Evolutionary conservation across 2,888 invertebrate genomes (phyloP).

Genomic region (Drosophila pullipes): DNA sequence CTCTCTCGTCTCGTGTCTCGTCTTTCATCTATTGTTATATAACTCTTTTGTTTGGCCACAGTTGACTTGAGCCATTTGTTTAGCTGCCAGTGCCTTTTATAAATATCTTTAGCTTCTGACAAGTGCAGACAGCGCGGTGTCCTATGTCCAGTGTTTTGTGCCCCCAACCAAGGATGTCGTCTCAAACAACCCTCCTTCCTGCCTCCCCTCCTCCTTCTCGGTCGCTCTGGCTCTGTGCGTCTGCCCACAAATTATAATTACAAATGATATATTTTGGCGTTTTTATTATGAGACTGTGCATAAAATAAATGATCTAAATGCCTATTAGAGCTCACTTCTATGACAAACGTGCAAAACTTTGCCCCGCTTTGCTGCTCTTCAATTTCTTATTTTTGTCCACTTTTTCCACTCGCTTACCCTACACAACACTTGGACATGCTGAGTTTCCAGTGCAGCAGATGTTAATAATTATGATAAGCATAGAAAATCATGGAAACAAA

Average conservation of each 20-base stretch:
- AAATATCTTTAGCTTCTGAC: conserved; percentile 62
- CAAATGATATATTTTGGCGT: conserved; percentile 73
- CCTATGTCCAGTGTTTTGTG: conserved; percentile 21
- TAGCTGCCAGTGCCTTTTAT: conserved; percentile 32
- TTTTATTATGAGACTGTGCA: conserved; percentile 70
- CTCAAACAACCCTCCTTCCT: neutral
- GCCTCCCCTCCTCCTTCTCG: neutral
- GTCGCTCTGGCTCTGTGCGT: neutral
- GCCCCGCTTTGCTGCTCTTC: conserved; percentile 23
- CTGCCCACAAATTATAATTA: conserved; percentile 69
- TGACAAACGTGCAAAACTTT: conserved; percentile 66
- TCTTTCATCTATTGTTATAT: conserved; percentile 56
- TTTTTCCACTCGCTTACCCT: conserved; percentile 30
- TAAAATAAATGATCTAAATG: conserved; percentile 68
- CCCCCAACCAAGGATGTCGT: neutral
- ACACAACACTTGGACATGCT: neutral
- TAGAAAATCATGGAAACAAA: neutral
- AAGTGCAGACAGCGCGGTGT: conserved; percentile 54
- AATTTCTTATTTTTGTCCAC: conserved; percentile 6
- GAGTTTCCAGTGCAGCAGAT: neutral
- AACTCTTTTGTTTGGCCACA: conserved; percentile 73
- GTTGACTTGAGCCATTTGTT: conserved; percentile 74
- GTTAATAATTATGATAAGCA: neutral
- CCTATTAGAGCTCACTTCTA: conserved; percentile 59
- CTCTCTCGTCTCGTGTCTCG: conserved; percentile 24